A percentile compares a stretch with the other conserved stretches of the same genome.
Evolutionary conservation across 2,888 invertebrate genomes (phyloP).

Genomic region (Habrosyne pyritoides): DNA sequence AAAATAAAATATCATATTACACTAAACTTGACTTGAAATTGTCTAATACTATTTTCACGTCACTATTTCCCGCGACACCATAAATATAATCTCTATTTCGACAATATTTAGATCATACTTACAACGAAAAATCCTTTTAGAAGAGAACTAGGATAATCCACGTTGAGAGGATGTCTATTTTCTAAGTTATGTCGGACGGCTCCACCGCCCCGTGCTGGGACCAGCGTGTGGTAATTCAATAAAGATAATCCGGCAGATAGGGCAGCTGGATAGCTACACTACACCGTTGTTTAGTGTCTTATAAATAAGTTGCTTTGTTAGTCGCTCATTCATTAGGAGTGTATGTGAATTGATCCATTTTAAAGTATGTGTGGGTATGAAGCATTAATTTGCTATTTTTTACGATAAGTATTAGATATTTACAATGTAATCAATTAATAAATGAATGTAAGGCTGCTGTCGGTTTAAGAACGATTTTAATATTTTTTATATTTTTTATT

Average conservation of each 20-base stretch:
- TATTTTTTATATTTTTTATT: not conserved
- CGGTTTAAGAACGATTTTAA: not conserved
- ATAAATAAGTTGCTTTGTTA: not conserved
- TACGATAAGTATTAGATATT: not conserved
- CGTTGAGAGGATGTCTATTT: not conserved
- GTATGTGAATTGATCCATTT: not conserved
- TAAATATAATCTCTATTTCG: slow-evolving; percentile 17
- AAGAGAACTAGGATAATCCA: not conserved
- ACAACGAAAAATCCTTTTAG: not conserved
- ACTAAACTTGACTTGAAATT: no score
- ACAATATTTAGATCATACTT: not conserved
- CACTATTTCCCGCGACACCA: no score
- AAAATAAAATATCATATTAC: no score
- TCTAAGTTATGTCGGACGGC: not conserved
- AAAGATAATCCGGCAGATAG: slow-evolving; percentile 72
- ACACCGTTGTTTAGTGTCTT: not conserved
- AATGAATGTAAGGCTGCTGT: not conserved
- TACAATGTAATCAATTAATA: not conserved
- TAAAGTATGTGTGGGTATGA: not conserved
- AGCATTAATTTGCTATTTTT: not conserved
- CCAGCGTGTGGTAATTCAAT: slow-evolving; percentile 79
- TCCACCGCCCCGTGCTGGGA: slow-evolving; percentile 54
- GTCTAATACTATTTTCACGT: no score
- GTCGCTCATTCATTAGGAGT: not conserved
- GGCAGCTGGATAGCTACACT: slow-evolving; percentile 13